phyloP scores from a whole-genome alignment of 2,888 invertebrate genomes.

The Odontocolon sp. region DNA sequence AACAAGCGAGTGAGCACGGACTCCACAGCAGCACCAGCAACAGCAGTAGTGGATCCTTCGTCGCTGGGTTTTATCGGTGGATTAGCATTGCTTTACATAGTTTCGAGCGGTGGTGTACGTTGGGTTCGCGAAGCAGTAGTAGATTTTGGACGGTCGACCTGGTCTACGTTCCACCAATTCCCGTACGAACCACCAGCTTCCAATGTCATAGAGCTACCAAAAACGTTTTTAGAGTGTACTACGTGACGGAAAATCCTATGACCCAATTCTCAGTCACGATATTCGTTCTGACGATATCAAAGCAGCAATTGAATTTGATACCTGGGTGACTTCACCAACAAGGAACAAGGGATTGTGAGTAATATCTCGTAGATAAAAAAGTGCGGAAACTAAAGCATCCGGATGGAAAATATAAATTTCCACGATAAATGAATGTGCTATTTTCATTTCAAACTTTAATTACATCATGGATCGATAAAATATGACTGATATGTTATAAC shows the following conservation, averaged over 20 bases:
- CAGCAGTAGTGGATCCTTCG: constrained; percentile 68
- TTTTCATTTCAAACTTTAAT: too few species aligned
- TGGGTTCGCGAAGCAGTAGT: constrained; percentile 54
- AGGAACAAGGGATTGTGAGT: too few species aligned
- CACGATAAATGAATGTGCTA: too few species aligned
- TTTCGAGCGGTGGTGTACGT: constrained; percentile 65
- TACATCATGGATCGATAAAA: too few species aligned
- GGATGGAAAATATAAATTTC: too few species aligned
- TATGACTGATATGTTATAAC: too few species aligned
- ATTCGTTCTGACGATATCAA: neutral
- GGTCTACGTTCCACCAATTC: constrained; percentile 34
- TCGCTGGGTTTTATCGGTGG: constrained; percentile 77
- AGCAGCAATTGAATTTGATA: too few species aligned
- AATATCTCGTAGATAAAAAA: too few species aligned
- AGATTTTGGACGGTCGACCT: constrained; percentile 38
- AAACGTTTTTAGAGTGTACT: constrained; percentile 19
- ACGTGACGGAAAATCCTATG: neutral
- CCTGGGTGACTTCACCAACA: too few species aligned
- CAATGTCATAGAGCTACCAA: constrained; percentile 11
- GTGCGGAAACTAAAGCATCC: too few species aligned
- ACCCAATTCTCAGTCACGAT: neutral
- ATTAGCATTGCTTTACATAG: constrained; percentile 80
- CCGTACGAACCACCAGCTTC: neutral
- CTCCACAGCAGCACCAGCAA: constrained; percentile 45
- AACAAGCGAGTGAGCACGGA: constrained; percentile 44